A percentile compares a stretch with the other conserved stretches of the same genome.
Conservation (phyloP, 92 coral and sea anemone species). For the Epizoanthus ramosus region DNA sequence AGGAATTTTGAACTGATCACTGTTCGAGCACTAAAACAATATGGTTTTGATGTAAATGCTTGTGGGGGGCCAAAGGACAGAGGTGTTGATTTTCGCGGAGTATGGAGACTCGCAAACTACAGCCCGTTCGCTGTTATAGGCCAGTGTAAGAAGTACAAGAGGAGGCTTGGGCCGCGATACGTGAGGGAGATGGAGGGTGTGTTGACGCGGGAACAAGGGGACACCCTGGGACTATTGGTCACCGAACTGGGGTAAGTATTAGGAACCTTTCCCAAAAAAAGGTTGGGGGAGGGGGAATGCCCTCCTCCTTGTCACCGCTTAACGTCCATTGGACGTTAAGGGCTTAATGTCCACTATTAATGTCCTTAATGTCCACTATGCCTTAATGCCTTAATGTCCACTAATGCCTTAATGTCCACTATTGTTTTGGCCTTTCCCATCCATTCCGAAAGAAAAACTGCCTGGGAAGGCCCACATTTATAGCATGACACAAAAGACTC, state of each 20-base stretch:
- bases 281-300: too few species aligned
- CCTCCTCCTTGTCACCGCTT: too few species aligned
- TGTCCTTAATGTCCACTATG: too few species aligned
- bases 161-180: constrained; percentile 72
- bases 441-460: too few species aligned
- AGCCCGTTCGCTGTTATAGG: constrained; percentile 55
- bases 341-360: too few species aligned
- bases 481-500: too few species aligned
- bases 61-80: constrained; percentile 85
- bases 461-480: too few species aligned
- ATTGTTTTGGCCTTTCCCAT: too few species aligned
- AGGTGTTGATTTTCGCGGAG: constrained; percentile 80
- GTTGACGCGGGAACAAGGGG: constrained; percentile 61
- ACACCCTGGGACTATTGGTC: constrained; percentile 67
- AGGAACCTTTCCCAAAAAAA: too few species aligned
- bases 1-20: constrained; percentile 62
- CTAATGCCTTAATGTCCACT: too few species aligned
- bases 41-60: constrained; percentile 50
- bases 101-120: constrained; percentile 61
- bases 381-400: too few species aligned
- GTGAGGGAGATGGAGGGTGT: constrained; percentile 78
- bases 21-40: constrained; percentile 48
- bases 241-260: constrained; percentile 75
- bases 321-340: too few species aligned
- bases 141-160: constrained; percentile 71